Evolutionary conservation across 2,113 vertebrate species (phyloP), one percentile per base, ranked within the genome.

Genomic region (Argyrosomus japonicus): DNA sequence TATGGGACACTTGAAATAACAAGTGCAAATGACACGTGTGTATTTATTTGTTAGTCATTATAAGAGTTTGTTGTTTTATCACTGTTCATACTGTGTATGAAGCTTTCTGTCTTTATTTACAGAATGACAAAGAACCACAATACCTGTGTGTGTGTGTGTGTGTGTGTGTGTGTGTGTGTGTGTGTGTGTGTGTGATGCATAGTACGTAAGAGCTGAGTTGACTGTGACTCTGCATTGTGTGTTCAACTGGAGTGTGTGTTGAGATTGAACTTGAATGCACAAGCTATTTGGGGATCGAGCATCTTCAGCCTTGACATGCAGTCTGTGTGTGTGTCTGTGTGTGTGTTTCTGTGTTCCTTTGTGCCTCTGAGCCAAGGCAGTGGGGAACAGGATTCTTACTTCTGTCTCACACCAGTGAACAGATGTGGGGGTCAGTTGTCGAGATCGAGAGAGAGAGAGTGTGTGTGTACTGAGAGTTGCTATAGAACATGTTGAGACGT

Each of bases 381-480:
- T 68, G 50, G 82, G 75, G 88, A 91, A 85, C 90, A 86, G 86
- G 83, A 87, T 88, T 89, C 88, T 90, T 83, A 83, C 87, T 83
- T 89, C 89, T 40, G 90, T 92, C 86, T 92, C 89, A 92, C 88
- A 84, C 75, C 89, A 90, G 65, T 92, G 83, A 90, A 87, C 85
- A 88, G 68, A 84, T 89, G 81, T 88, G 60, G 63, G 76, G 87
- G 76, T 91, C 90, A 89, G 80, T 83, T 58, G 27, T 85, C 81
- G 74, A 54, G 71, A 60, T 29, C 63, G 45, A 53, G 50, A 32
- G 67, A 53, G 40, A 32, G 67, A 56, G 72, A 50, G 32, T 63
- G 13, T 72, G 40, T 61, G 36, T 77, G 68, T 25, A 53, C 50
- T 40, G 68, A 84, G 85, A 91, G 63, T 80, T 88, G 83, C 88